Evolutionary conservation across 2,113 vertebrate species (phyloP).

Genomic region (Alethe castanea): DNA sequence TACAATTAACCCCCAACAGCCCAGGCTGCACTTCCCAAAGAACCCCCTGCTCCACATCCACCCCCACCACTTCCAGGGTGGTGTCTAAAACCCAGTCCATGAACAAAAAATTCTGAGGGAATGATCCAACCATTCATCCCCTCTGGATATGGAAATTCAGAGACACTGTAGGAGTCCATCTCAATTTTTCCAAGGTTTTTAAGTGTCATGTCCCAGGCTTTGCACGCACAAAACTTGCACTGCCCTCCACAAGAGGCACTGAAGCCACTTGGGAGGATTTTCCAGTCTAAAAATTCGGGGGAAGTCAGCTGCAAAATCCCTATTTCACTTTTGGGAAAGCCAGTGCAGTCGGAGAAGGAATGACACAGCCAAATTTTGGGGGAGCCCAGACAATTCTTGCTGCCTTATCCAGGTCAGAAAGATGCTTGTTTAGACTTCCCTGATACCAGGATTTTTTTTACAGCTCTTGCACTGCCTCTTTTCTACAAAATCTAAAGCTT

Average conservation of each 20-base stretch:
- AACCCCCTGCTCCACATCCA: background rate
- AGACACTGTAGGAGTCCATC: background rate
- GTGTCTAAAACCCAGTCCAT: background rate
- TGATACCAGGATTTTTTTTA: background rate
- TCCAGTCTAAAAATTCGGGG: background rate
- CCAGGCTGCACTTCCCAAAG: background rate
- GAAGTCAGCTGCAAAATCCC: background rate
- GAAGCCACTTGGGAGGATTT: background rate
- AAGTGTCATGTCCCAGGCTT: background rate
- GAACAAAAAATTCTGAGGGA: background rate
- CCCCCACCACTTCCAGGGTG: background rate
- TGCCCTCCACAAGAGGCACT: background rate
- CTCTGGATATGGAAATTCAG: background rate
- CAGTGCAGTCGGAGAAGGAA: background rate
- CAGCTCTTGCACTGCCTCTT: background rate
- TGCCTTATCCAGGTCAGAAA: background rate
- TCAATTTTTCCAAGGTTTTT: background rate
- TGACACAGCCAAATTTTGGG: background rate
- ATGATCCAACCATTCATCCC: fast-evolving
- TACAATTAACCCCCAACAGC: background rate
- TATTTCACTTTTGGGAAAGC: background rate
- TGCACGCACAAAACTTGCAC: fast-evolving
- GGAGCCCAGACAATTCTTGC: background rate
- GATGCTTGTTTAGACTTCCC: fast-evolving
- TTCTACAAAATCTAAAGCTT: background rate